Evolutionary conservation across 2,888 invertebrate species (phyloP), one percentile per base, ranked within the genome.

Genomic region (Serripes groenlandicus): DNA sequence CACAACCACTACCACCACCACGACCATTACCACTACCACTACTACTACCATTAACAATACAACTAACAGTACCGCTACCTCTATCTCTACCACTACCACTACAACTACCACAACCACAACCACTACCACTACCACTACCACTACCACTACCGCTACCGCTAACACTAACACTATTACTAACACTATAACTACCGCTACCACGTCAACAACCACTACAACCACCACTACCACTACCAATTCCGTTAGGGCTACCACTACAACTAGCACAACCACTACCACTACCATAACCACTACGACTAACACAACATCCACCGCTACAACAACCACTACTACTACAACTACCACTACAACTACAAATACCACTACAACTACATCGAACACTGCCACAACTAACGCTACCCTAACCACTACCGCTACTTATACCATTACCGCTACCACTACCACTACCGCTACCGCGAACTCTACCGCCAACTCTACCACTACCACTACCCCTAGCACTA

Each of bases 141-240:
- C 73, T 60, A 60, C 73, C 60, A 58, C 73, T 60, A 60, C 73
- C 58, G 26, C 73, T 60, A 60, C 73, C 23, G 60, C 73, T 60
- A 73, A 35, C 60, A 73, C 62, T 60, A 73, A 58, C 60, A 73
- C 73, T 73, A 73, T 60, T 73, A 60, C 73, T 60, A 60, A 37
- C 42, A 37, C 60, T 60, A 73, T 42, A 60, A 37, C 73, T 73
- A 37, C 60, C 58, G 5, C 73, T 73, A 37, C 60, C 60, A 37
- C 73, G 58, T 35, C 60, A 37, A 42, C 73, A 42, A 42, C 73
- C 58, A 35, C 58, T 37, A 35, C 60, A 42, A 60, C 42, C 60
- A 60, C 62, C 54, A 54, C 56, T 71, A 56, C 71, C 32, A 71
- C 71, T 71, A 56, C 71, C 56, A 56, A 54, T 71, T 32, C 71